Evolutionary conservation across 2,888 invertebrate species (phyloP), one percentile per base, ranked within the genome.

Genomic region (Habroteleia sp.): DNA sequence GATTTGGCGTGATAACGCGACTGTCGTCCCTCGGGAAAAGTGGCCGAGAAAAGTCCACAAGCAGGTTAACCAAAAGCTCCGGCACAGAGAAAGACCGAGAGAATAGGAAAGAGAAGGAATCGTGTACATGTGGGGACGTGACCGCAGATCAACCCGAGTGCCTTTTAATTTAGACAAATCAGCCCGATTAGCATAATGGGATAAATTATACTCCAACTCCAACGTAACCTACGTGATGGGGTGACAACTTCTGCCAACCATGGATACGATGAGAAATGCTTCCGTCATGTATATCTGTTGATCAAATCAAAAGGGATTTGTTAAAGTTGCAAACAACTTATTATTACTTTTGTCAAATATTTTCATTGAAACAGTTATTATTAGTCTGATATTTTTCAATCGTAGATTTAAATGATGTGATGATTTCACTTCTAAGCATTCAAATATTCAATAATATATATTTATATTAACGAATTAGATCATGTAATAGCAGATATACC

Each of bases 91-190:
- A 42, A 20, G 42, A 20, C 5, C 2, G 25, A 7, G 14, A n/a
- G n/a, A 29, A 27, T 25, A 29, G 39, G 31, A 29, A 56, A 20
- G 42, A 60, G 25, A 27, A 29, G 44, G 39, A 13, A 14, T 14
- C 23, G 54, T 11, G 58, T 48, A 63, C 56, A 58, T 62, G 72
- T 69, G 60, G 75, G 72, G 74, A 76, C 62, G 69, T 68, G 72
- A 76, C 75, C 78, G 78, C 79, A 78, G 78, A 81, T 79, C 80
- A 79, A 60, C 33, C 63, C 75, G 80, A 80, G 80, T 80, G 83
- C 85, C 87, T 87, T 88, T 88, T 88, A 88, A 88, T 88, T 88
- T 88, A 88, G 88, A 88, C 88, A 88, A 88, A 88, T 88, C 86
- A 87, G 85, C 79, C 77, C 86, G 88, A 88, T 88, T 88, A 88